Evolutionary conservation across 2,113 vertebrate genomes (phyloP).

Genomic region (Corythoichthys intestinalis): DNA sequence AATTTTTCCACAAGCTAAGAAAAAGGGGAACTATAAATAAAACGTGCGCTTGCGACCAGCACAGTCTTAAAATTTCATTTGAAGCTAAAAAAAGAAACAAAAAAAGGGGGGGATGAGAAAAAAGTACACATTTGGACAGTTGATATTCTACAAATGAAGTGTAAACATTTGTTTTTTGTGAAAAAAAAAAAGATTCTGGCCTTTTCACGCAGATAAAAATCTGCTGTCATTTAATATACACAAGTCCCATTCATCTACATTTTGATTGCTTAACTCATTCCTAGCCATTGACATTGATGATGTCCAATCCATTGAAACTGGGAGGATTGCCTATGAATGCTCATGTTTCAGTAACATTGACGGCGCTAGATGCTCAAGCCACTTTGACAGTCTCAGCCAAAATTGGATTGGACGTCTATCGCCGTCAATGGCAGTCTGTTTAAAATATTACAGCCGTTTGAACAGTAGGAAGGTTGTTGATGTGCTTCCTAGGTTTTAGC

Average conservation of each 20-base stretch:
- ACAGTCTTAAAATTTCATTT: constrained; percentile 73
- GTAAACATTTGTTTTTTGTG: constrained; percentile 78
- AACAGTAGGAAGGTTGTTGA: no score
- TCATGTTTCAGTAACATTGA: no score
- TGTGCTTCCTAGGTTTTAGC: no score
- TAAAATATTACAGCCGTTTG: no score
- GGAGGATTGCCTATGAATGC: no score
- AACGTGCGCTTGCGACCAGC: constrained; percentile 84
- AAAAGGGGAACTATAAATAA: constrained; percentile 88
- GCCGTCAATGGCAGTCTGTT: no score
- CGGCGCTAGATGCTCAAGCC: no score
- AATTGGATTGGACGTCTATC: no score
- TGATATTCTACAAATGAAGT: constrained; percentile 76
- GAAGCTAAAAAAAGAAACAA: constrained; percentile 55
- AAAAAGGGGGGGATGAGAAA: constrained; percentile 44
- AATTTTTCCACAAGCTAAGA: constrained; percentile 73
- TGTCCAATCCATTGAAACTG: no score
- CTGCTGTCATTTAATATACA: constrained; percentile 69
- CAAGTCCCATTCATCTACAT: constrained; percentile 75
- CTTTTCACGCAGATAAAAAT: constrained; percentile 73
- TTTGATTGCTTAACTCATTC: constrained; percentile 71
- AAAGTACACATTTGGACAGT: constrained; percentile 68
- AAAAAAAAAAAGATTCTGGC: constrained; percentile 74
- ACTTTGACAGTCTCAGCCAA: no score
- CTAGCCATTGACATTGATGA: constrained; percentile 36